Percentiles rank a stretch among this genome's conserved stretches.
phyloP scores from a whole-genome alignment of 2,797 vertebrate species.

The Xyrichtys novacula region DNA sequence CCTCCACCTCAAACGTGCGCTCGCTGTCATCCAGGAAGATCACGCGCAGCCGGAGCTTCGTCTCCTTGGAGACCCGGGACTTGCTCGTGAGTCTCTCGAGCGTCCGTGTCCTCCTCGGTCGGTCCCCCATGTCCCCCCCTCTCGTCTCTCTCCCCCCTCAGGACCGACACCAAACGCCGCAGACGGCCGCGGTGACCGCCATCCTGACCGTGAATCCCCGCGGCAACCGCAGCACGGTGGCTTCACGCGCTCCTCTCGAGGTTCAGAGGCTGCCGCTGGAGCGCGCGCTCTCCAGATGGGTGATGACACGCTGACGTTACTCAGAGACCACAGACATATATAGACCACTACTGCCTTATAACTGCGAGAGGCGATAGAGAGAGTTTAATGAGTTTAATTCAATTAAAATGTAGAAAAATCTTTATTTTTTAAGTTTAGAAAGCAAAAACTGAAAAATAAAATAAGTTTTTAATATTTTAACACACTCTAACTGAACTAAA shows the following conservation, averaged over 20 bases:
- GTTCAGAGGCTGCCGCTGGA: conserved; percentile 15
- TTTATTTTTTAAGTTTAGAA: too few relatives aligned
- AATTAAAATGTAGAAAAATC: too few relatives aligned
- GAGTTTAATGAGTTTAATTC: too few relatives aligned
- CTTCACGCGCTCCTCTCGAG: conserved; percentile 34
- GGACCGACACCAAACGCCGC: background rate
- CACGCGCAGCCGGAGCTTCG: conserved; percentile 80
- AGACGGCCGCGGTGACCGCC: conserved; percentile 1
- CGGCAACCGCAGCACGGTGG: background rate
- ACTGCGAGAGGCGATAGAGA: too few relatives aligned
- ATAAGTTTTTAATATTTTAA: too few relatives aligned
- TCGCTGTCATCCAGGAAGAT: conserved; percentile 85
- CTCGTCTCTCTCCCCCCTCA: background rate
- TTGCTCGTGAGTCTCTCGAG: conserved; percentile 51
- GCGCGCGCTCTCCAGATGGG: conserved; percentile 49
- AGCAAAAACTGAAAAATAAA: too few relatives aligned
- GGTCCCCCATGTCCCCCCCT: conserved; percentile 71
- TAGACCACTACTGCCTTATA: too few relatives aligned
- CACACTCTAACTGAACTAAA: too few relatives aligned
- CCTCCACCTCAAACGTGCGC: conserved; percentile 86
- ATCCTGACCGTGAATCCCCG: background rate
- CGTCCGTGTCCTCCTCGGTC: conserved; percentile 21
- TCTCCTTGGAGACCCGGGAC: conserved; percentile 68
- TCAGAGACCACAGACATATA: too few relatives aligned
- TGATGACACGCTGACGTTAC: conserved; percentile 13